A percentile compares a stretch with the other conserved stretches of the same genome.
phyloP scores from a whole-genome alignment of 2,797 vertebrate genomes.

The Mus minutoides region DNA sequence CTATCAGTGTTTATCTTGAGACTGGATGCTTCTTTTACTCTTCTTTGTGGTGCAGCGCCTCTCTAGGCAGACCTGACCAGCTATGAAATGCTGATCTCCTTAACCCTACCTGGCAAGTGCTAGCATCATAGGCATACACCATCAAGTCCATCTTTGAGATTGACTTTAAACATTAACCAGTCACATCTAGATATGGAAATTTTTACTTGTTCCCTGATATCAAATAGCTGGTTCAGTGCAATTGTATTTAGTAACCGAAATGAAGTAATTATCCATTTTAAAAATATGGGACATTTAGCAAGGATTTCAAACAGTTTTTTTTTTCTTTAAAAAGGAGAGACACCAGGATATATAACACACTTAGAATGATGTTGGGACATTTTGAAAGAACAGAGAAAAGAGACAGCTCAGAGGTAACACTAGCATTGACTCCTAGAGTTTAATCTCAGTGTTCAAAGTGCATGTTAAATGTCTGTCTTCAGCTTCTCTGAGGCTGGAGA shows the following conservation, averaged over 20 bases:
- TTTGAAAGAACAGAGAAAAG: background rate
- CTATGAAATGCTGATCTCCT: background rate
- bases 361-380: background rate
- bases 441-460: background rate
- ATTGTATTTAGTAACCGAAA: background rate
- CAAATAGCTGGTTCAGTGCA: background rate
- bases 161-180: background rate
- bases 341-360: background rate
- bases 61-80: background rate
- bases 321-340: background rate
- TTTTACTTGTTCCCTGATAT: constrained; percentile 27
- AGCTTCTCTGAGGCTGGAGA: background rate
- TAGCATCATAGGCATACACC: background rate
- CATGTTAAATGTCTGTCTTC: background rate
- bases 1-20: background rate
- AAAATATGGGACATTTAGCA: background rate
- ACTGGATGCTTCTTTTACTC: background rate
- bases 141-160: background rate
- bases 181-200: background rate
- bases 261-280: background rate
- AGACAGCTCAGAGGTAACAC: background rate
- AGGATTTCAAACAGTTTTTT: background rate
- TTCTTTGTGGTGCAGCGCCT: background rate
- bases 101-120: background rate
- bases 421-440: background rate